Evolutionary conservation across 2,797 vertebrate species (phyloP).

Genomic region (Delichon dasypus): DNA sequence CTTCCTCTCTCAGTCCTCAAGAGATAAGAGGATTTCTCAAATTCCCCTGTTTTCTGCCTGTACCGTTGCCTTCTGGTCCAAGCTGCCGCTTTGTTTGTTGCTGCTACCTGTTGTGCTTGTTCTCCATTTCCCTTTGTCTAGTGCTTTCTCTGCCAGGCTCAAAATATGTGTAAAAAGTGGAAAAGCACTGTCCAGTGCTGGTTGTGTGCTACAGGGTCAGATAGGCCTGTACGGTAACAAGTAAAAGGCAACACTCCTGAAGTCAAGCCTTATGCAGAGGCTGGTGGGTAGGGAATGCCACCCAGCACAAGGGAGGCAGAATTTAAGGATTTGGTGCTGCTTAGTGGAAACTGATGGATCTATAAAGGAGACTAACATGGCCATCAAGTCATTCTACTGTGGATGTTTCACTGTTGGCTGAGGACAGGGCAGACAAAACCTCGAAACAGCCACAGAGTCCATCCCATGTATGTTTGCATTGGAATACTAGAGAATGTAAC

Average conservation of each 20-base stretch:
- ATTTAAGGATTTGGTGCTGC: neutral
- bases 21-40: neutral
- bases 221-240: neutral
- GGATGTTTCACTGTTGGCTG: neutral
- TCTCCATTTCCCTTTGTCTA: neutral
- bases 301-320: neutral
- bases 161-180: neutral
- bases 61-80: neutral
- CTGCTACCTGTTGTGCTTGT: neutral
- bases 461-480: rapidly evolving
- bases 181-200: neutral
- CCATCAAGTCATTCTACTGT: neutral
- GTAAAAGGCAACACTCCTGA: neutral
- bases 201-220: neutral
- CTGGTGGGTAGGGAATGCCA: neutral
- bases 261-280: neutral
- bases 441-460: neutral
- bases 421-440: neutral
- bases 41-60: slow-evolving; percentile 34
- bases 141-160: neutral
- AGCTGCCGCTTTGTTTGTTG: slow-evolving; percentile 34
- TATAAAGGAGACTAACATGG: neutral
- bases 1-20: neutral
- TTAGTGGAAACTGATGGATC: neutral
- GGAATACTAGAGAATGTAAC: neutral